These are phyloP conservation scores for Diaprepes abbreviatus DNA, from an alignment of 2,888 invertebrate species.

Conservation along the genomic window DNA sequence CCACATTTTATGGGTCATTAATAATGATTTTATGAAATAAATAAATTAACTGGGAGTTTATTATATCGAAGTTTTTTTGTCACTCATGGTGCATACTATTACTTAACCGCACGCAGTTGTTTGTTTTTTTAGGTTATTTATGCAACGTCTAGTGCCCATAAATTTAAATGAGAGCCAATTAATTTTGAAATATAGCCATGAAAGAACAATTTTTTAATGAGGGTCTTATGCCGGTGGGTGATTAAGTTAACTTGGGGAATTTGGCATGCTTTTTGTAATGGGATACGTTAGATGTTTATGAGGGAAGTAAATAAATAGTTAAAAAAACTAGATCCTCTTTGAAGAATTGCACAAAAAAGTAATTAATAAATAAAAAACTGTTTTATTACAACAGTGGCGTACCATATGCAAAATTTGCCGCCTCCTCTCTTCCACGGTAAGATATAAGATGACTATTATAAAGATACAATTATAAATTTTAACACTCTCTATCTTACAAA, in stretches of 20 bases:
- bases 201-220: slow-evolving; percentile 18
- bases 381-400: too few relatives aligned
- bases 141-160: slow-evolving; percentile 32
- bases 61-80: slow-evolving; percentile 14
- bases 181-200: slow-evolving; percentile 36
- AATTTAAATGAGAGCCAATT: slow-evolving; percentile 42
- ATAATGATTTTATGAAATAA: neutral
- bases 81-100: slow-evolving; percentile 7
- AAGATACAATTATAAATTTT: too few relatives aligned
- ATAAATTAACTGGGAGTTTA: slow-evolving; percentile 5
- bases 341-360: too few relatives aligned
- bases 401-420: too few relatives aligned
- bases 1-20: neutral
- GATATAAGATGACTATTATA: too few relatives aligned
- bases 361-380: too few relatives aligned
- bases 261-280: neutral
- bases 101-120: slow-evolving; percentile 13
- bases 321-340: too few relatives aligned
- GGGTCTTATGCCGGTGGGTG: slow-evolving; percentile 1
- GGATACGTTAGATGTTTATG: too few relatives aligned
- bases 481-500: too few relatives aligned
- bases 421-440: too few relatives aligned
- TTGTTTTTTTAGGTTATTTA: slow-evolving; percentile 34
- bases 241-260: neutral
- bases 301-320: too few relatives aligned